A percentile compares a stretch with the other conserved stretches of the same genome.
Evolutionary conservation across 1,140 invertebrate species (phyloP).

Genomic region (Megalopta genalis): DNA sequence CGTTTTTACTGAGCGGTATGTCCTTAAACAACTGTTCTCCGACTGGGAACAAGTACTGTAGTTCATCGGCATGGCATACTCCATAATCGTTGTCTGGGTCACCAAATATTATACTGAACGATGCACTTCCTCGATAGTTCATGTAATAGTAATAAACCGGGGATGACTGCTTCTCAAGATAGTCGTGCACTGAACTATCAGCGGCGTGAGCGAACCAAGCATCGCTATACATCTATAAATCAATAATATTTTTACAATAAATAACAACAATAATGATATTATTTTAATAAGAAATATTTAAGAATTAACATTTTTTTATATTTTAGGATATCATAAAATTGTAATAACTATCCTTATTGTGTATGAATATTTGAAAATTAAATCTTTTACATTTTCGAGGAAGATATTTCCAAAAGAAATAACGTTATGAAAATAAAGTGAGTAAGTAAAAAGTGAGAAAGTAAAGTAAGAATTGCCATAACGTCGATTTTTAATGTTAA

Average conservation of each 20-base stretch:
- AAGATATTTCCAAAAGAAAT: no score
- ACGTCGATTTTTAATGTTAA: no score
- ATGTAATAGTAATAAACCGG: constrained; percentile 85
- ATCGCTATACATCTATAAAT: constrained; percentile 84
- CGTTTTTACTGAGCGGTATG: constrained; percentile 74
- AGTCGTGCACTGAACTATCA: constrained; percentile 81
- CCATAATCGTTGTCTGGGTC: constrained; percentile 83
- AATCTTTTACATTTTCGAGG: no score
- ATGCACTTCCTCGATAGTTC: constrained; percentile 83
- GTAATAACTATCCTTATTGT: no score
- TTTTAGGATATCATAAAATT: no score
- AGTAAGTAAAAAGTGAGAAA: no score
- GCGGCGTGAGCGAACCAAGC: constrained; percentile 84
- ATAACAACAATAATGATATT: no score
- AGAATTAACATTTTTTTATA: no score
- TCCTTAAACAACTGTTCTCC: constrained; percentile 81
- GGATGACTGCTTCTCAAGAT: constrained; percentile 70
- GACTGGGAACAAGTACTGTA: constrained; percentile 87
- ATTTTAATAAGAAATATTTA: no score
- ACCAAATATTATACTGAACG: constrained; percentile 86
- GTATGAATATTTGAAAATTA: no score
- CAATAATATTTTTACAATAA: background rate
- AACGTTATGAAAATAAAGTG: no score
- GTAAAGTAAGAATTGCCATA: no score
- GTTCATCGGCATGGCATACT: constrained; percentile 87